Base-by-base conservation (phyloP, 2,113 vertebrate species). In the Euleptes europaea region DNA sequence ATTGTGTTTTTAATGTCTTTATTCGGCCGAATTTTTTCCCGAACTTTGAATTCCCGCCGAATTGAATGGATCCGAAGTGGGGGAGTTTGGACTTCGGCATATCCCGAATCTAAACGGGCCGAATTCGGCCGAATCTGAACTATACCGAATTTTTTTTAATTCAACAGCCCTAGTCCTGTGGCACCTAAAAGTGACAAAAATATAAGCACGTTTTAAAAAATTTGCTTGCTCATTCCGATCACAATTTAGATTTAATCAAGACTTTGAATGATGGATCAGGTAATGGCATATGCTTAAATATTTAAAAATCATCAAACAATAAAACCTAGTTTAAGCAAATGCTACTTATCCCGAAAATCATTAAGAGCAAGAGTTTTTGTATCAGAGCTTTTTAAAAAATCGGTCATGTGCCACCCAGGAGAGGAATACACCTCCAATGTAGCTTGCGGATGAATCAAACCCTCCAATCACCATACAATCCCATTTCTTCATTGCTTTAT, bases 401-500 rank as follows among this genome's bases (percentile, higher is more conserved):
- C 65, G 80, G 83, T 3, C 76, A 84, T 65, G 70, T 21, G 57
- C 63, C 44, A 66, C 42, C 70, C 42, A 69, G 75, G 26, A 83
- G 70, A n/a, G 60, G 31, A 79, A 28, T 3, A 1, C 7, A 17
- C 84, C 70, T 28, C 71, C 9, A 15, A 26, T 75, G 40, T 80
- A 75, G 21, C 11, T 38, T 86, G 38, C 12, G 85, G 82, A 76
- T 26, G 10, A 13, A 60, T 17, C 63, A 86, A 90, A 84, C n/a
- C 82, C 84, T 67, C 82, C 69, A 84, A 83, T 88, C 79, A 57
- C 84, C 82, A 81, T 74, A 60, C 2, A 0, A 57, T 91, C 91
- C 94, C 75, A 90, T 80, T 69, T 12, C 35, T 92, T 89, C 77
- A 5, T 83, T 90, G 81, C 72, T 86, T 65, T 80, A 76, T 87